Conservation (phyloP, 2,113 vertebrate genomes). For the Symphodus melops region DNA sequence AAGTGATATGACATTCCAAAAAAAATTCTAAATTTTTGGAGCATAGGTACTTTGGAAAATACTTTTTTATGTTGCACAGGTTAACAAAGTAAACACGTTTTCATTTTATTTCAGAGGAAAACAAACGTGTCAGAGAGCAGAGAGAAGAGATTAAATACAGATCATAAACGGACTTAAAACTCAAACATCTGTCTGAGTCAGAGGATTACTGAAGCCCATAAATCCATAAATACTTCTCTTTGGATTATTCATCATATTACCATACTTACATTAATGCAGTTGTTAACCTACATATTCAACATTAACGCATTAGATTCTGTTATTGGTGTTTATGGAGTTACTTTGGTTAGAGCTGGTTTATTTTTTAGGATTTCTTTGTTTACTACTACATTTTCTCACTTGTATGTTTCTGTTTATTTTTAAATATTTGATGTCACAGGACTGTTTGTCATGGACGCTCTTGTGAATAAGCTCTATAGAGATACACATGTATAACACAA, state of each 20-base stretch:
- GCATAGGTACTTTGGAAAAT: no score
- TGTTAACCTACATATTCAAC: conserved; percentile 72
- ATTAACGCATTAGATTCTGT: conserved; percentile 33
- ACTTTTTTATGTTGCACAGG: background rate
- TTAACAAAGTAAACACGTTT: background rate
- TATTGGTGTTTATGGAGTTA: background rate
- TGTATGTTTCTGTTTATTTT: background rate
- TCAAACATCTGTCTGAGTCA: conserved; percentile 51
- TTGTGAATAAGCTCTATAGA: no score
- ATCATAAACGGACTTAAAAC: conserved; percentile 15
- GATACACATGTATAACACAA: no score
- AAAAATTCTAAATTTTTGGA: no score
- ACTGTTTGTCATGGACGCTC: no score
- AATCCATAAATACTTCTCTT: conserved; percentile 53
- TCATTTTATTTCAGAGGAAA: background rate
- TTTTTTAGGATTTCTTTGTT: background rate
- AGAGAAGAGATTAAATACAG: conserved; percentile 44
- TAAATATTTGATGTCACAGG: background rate
- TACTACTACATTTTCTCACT: background rate
- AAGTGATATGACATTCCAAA: no score
- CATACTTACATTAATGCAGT: conserved; percentile 57
- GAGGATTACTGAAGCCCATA: conserved; percentile 48
- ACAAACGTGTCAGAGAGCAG: background rate
- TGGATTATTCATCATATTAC: conserved; percentile 64
- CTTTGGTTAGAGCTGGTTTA: background rate